Percentiles rank a stretch among this genome's conserved stretches.
Conservation (phyloP, 2,797 vertebrate genomes). For the Mus spretus region DNA sequence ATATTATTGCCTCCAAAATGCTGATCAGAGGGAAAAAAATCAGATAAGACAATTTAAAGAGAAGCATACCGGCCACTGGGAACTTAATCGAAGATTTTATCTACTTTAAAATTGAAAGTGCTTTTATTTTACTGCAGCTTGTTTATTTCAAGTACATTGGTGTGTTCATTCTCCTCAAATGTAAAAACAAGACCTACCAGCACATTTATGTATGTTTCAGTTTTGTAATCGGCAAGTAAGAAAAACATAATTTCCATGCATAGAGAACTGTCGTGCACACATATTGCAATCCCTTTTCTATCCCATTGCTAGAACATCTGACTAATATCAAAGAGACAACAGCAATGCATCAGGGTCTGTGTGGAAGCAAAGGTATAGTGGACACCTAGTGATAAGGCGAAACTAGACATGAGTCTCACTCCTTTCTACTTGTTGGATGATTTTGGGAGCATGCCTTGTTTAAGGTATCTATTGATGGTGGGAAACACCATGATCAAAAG, state of each 20-base stretch:
- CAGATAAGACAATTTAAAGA: constrained; percentile 40
- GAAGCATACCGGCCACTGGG: background rate
- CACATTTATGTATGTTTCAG: background rate
- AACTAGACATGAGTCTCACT: background rate
- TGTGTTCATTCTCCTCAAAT: constrained; percentile 48
- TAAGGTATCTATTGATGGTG: background rate
- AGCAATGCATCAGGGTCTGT: background rate
- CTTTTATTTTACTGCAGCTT: constrained; percentile 48
- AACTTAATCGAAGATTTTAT: constrained; percentile 47
- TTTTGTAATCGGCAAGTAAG: constrained; percentile 20
- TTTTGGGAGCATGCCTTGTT: background rate
- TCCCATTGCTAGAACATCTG: background rate
- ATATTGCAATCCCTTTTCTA: constrained; percentile 16
- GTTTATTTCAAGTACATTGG: constrained; percentile 3
- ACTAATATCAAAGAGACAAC: background rate
- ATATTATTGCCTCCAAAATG: constrained; percentile 67
- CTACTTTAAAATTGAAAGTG: constrained; percentile 53
- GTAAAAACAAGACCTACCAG: background rate
- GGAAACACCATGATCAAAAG: background rate
- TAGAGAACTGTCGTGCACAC: background rate
- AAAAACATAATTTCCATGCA: constrained; percentile 8
- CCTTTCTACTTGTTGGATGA: background rate
- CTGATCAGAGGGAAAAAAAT: constrained; percentile 54
- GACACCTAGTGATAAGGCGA: background rate
- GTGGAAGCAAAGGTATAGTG: background rate